A percentile compares a stretch with the other conserved stretches of the same genome.
Evolutionary conservation across 2,113 vertebrate species (phyloP).

Genomic region (Geothlypis trichas): DNA sequence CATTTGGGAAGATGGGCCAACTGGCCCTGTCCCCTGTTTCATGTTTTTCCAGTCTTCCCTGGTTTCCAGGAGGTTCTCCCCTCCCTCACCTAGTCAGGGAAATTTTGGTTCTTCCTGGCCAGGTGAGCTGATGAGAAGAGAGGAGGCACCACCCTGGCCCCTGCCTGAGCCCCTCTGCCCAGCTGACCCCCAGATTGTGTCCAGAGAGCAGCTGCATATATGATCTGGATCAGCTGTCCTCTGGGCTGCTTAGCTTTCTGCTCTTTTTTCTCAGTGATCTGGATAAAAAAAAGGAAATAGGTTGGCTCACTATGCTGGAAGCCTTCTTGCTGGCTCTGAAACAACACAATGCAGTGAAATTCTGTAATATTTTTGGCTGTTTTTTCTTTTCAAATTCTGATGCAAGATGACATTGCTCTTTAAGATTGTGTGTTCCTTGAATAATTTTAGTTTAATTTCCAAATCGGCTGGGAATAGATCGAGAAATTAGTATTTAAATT

Average conservation of each 20-base stretch:
- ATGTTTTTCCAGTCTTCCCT: background rate
- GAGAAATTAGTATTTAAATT: background rate
- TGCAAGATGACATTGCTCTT: background rate
- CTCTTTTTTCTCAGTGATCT: background rate
- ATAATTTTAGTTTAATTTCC: background rate
- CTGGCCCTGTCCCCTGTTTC: background rate
- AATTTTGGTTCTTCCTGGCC: background rate
- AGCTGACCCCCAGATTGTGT: background rate
- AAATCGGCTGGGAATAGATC: background rate
- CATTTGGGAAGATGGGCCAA: background rate
- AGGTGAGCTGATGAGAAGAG: rapidly evolving
- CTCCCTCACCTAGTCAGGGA: background rate
- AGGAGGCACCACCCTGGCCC: background rate
- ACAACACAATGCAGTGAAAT: background rate
- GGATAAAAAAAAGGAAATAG: background rate
- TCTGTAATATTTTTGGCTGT: background rate
- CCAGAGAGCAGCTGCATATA: background rate
- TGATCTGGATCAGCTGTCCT: background rate
- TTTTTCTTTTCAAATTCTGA: background rate
- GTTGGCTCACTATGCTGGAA: background rate
- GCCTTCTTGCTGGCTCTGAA: background rate
- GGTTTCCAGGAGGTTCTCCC: background rate
- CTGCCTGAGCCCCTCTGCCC: rapidly evolving
- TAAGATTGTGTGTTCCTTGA: background rate
- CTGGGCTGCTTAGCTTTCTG: background rate